Base-by-base conservation (phyloP, 2,888 invertebrate genomes). In the Nemotelus nigrinus region DNA sequence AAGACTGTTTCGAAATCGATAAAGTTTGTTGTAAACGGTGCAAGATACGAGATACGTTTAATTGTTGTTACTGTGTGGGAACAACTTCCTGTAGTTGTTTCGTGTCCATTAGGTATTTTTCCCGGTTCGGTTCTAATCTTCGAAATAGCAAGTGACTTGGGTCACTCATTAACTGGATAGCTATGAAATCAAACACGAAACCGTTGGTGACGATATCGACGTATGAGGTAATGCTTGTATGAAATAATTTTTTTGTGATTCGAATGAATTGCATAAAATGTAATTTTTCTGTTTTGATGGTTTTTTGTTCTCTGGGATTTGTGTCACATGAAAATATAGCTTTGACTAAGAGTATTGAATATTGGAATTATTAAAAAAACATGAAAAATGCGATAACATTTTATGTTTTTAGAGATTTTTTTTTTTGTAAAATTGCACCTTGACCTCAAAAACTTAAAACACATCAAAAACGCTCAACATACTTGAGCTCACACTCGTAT, bases 191-290 rank as follows among this genome's bases (percentile, higher is more conserved):
- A 72, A 82, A 81, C 63, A 80, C 83, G 80, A 83, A 82, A 80
- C 83, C 83, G 83, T 82, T 84, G 77, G 84, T 84, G 80, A 84
- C 83, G 82, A 84, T 85, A 80, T 83, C 83, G 80, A 85, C 83
- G 79, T 83, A 84, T 81, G 82, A 85, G 84, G 83, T 84, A 83
- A 81, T 78, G 75, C 65, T 53, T 43, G 43, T 2, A 63, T 63
- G 43, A 63, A 43, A 2, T 63, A 2, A 10, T 1, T 53, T 53
- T n/a, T 53, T 53, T 53, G 63, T 63, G 63, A 43, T 25, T 63
- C 39, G 63, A 63, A 63, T 63, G 25, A 63, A 63, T 63, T 63
- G 63, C 43, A 25, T 25, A 25, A 25, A 25, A 25, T 25, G 25
- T 25, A 25, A 25, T 25, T 25, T 25, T 25, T 25, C 25, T 25